A percentile compares a stretch with the other conserved stretches of the same genome.
These are phyloP conservation scores for Myotis daubentonii DNA, from an alignment of 2,797 vertebrate genomes.

Conservation along the genomic window DNA sequence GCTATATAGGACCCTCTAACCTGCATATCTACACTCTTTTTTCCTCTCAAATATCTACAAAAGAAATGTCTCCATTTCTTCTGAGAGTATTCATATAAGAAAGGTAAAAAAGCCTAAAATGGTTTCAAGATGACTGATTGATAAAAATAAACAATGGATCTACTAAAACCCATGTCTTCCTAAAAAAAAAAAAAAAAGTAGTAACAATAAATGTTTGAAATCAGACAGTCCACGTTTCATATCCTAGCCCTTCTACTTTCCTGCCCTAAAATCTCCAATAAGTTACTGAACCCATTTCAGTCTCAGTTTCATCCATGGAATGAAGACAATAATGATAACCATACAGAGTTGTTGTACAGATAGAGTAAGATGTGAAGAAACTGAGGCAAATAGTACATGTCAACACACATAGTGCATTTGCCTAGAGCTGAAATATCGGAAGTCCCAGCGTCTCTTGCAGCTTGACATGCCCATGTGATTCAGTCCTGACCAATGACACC, in stretches of 20 bases:
- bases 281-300: background rate
- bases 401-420: rapidly evolving
- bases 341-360: background rate
- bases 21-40: background rate
- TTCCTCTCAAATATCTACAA: background rate
- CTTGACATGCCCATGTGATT: background rate
- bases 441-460: background rate
- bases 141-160: background rate
- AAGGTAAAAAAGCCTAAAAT: slow-evolving; percentile 4
- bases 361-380: background rate
- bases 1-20: rapidly evolving
- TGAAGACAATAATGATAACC: background rate
- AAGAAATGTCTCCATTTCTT: background rate
- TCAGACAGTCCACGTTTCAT: background rate
- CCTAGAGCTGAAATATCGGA: background rate
- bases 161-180: background rate
- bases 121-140: background rate
- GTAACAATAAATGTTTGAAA: background rate
- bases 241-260: background rate
- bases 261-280: background rate
- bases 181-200: background rate
- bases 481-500: background rate
- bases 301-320: background rate
- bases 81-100: background rate
- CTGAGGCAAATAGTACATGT: background rate